Conservation (phyloP, 2,113 vertebrate genomes). For the Lophotis ruficrista region DNA sequence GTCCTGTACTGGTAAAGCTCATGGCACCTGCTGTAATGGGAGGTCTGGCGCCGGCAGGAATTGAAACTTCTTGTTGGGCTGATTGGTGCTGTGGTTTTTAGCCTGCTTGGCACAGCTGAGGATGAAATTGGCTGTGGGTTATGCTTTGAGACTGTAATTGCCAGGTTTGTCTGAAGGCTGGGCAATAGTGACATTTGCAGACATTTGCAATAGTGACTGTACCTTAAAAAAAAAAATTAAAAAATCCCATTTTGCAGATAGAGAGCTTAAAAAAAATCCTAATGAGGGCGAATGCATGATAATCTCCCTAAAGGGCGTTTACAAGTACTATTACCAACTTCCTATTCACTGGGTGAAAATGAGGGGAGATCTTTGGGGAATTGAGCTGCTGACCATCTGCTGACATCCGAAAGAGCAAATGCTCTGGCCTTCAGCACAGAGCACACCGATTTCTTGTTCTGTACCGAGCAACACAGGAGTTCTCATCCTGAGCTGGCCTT, state of each 20-base stretch:
- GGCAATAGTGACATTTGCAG: no score
- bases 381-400: neutral
- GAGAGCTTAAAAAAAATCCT: neutral
- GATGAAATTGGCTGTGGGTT: neutral
- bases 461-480: neutral
- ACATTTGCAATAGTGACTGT: neutral
- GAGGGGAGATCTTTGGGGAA: neutral
- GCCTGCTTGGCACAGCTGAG: neutral
- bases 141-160: neutral
- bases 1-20: neutral
- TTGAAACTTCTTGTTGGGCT: neutral
- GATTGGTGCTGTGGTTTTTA: neutral
- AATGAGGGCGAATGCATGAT: neutral
- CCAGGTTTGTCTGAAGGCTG: neutral
- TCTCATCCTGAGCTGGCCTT: neutral
- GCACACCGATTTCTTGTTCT: neutral
- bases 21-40: neutral
- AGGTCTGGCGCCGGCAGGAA: neutral
- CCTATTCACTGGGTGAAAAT: neutral
- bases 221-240: neutral
- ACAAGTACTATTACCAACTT: neutral
- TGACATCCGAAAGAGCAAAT: neutral
- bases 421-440: neutral
- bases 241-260: neutral
- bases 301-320: neutral